Evolutionary conservation across 2,797 vertebrate genomes (phyloP), one percentile per base, ranked within the genome.

Genomic region (Rachycentron canadum): DNA sequence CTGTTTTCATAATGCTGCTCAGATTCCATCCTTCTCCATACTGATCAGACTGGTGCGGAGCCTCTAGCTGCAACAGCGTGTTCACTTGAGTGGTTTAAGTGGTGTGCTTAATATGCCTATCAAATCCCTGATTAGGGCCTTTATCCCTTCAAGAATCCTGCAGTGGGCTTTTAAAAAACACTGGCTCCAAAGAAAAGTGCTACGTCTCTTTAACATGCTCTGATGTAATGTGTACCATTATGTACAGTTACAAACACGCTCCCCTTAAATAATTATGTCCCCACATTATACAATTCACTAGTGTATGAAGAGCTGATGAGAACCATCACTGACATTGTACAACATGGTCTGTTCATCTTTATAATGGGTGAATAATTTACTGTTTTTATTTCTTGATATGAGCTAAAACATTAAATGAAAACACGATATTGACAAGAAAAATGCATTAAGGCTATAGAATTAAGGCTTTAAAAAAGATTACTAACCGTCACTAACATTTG

Each of bases 1-100:
- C 64, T 55, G n/a, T n/a, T n/a, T n/a, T n/a, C n/a, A n/a, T n/a
- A n/a, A n/a, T 41, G 66, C 62, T 65, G 72, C 68, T 78, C 56
- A 61, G 62, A 70, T 66, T 80, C 64, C 32, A 12, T 68, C 73
- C 52, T 69, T 41, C 57, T 40, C 43, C 23, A 17, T 32, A 26
- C 69, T 65, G 77, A 84, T 84, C 85, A 71, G 67, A 85, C 73
- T 68, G 78, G 69, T 88, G 26, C 30, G 5, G 68, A 79, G 81
- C 69, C 82, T 75, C 57, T 65, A 53, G 88, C 76, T 80, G 78
- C 83, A 83, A 79, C 88, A 63, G 69, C 73, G 14, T 83, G 83
- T 89, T 92, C 80, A 76, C 89, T 90, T 28, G 82, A 92, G 91
- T 91, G 88, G 89, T 93, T 93, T 85, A 86, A 87, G 79, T 83